phyloP scores from a whole-genome alignment of 2,113 vertebrate species.

The Bathybates hornii region DNA sequence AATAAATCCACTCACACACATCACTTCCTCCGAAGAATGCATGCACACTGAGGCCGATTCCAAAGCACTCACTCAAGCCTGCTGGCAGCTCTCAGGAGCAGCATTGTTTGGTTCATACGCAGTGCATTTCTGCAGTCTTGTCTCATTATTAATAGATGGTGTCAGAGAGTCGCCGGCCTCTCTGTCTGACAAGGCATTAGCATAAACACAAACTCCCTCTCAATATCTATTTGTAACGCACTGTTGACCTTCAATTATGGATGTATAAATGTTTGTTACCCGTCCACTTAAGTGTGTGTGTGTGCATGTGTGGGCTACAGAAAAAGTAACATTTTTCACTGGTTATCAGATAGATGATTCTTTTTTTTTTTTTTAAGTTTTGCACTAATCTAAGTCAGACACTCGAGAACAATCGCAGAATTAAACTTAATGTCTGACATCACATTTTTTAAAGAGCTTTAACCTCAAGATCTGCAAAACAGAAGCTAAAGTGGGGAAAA shows the following conservation, averaged over 20 bases:
- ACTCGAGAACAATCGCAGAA: neutral
- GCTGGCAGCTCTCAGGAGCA: conserved; percentile 13
- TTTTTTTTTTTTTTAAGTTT: neutral
- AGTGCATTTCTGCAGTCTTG: conserved; percentile 39
- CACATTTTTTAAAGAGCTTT: neutral
- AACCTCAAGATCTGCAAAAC: neutral
- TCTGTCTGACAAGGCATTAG: conserved; percentile 70
- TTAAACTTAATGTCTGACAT: neutral
- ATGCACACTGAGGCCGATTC: conserved; percentile 9
- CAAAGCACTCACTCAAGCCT: conserved; percentile 33
- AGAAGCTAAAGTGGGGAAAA: neutral
- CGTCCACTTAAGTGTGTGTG: conserved; percentile 21
- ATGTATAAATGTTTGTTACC: conserved; percentile 65
- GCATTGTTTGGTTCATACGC: conserved; percentile 45
- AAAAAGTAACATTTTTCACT: neutral
- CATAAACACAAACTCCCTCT: conserved; percentile 73
- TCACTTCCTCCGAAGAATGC: neutral
- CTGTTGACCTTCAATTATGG: conserved; percentile 68
- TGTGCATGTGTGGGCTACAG: neutral
- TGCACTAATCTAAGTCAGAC: neutral
- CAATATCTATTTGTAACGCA: conserved; percentile 60
- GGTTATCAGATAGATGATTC: neutral
- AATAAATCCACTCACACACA: conserved; percentile 58
- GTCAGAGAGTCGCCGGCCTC: conserved; percentile 54
- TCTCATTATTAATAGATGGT: conserved; percentile 70